Conservation (phyloP, 2,113 vertebrate species). For the Lota lota region DNA sequence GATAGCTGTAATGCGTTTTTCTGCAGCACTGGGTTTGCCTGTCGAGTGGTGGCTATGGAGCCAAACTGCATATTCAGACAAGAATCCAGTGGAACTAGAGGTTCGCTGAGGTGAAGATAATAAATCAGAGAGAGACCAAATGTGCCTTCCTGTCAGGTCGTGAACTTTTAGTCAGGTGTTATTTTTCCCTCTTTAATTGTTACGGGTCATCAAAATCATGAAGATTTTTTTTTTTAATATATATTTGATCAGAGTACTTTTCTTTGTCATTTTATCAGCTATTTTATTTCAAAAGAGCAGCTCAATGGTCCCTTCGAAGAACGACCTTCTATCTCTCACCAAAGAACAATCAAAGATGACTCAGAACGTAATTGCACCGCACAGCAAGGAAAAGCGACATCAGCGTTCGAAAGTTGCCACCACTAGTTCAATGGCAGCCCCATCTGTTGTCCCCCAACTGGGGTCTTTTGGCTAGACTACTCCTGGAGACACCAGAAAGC, state of each 20-base stretch:
- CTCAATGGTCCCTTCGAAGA: too few relatives aligned
- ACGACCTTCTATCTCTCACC: too few relatives aligned
- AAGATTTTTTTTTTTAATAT: not conserved
- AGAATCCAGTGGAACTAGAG: conserved; percentile 44
- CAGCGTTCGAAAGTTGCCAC: too few relatives aligned
- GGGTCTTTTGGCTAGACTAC: conserved; percentile 11
- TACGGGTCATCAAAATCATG: conserved; percentile 6
- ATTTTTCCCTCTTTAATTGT: conserved; percentile 27
- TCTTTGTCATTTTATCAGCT: not conserved
- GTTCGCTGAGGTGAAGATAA: conserved; percentile 38
- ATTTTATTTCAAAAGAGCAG: too few relatives aligned
- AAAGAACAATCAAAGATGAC: too few relatives aligned
- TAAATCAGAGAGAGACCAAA: conserved; percentile 64
- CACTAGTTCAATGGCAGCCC: too few relatives aligned
- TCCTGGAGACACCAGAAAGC: conserved; percentile 15
- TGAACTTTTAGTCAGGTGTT: conserved; percentile 46
- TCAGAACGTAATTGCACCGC: too few relatives aligned
- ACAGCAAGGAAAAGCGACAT: too few relatives aligned
- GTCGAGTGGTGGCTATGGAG: conserved; percentile 12
- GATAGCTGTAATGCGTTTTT: too few relatives aligned
- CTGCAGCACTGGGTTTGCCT: conserved; percentile 13
- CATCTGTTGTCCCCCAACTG: too few relatives aligned
- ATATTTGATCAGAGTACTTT: not conserved
- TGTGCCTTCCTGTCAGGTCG: conserved; percentile 36
- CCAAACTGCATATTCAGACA: conserved; percentile 17